Evolutionary conservation across 2,888 invertebrate genomes (phyloP).

Genomic region (Drymonia ruficornis): DNA sequence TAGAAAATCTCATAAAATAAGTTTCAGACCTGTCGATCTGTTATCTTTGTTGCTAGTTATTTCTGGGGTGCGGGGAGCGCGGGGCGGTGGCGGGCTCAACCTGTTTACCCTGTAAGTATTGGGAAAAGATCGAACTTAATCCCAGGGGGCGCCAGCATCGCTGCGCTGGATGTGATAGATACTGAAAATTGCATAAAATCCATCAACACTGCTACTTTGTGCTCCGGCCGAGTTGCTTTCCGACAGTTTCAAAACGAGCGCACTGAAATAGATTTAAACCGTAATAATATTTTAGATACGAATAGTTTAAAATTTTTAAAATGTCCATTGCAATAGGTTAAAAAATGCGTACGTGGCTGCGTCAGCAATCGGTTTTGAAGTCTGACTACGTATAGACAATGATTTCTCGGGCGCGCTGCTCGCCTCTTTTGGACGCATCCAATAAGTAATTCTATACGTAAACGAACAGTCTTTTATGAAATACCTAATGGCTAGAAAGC

Average conservation of each 20-base stretch:
- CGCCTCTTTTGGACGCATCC: no score
- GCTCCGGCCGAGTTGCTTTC: constrained; percentile 49
- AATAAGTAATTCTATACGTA: no score
- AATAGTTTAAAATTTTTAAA: not conserved
- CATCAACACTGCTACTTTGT: constrained; percentile 78
- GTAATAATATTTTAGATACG: not conserved
- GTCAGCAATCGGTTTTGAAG: no score
- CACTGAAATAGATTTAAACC: constrained; percentile 29
- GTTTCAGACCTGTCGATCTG: constrained; percentile 6
- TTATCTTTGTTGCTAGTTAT: constrained; percentile 41
- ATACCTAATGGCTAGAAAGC: no score
- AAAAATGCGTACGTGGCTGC: no score
- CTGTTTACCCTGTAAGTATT: constrained; percentile 79
- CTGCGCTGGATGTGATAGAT: constrained; percentile 80
- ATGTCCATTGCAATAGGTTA: no score
- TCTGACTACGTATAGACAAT: no score
- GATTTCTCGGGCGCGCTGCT: no score
- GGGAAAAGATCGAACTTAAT: constrained; percentile 83
- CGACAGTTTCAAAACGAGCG: constrained; percentile 38
- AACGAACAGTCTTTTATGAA: no score
- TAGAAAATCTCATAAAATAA: not conserved
- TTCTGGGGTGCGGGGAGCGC: constrained; percentile 29
- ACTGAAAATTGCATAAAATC: constrained; percentile 85
- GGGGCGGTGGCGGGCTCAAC: constrained; percentile 49
- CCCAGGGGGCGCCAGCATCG: constrained; percentile 70